Base-by-base conservation (phyloP, 2,888 invertebrate genomes). In the Meta bourneti region DNA sequence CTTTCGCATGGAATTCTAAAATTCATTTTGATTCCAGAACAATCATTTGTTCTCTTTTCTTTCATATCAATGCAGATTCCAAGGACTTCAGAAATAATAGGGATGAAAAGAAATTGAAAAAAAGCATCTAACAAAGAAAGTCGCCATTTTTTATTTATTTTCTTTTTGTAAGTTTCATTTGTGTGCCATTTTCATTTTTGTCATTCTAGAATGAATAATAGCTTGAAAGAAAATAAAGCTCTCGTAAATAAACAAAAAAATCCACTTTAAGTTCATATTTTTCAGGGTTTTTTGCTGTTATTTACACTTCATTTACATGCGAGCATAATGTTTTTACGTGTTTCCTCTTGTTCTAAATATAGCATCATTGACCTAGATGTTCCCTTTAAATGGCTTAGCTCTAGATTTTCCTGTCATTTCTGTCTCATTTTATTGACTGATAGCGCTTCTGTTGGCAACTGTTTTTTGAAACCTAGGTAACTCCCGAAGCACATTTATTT, bases 271-370 rank as follows among this genome's bases (percentile, higher is more conserved):
- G 79, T 69, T 51, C 74, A 88, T 81, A 80, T 74, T 74, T 81
- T 88, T 88, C 86, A 71, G 79, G 78, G 34, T 87, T 86, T 49
- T 51, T 87, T 69, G n/a, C 7, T 88, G 69, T 16, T 48, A 20
- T 77, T 77, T 78, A 71, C 70, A 80, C 88, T 81, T 88, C 80
- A 88, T 88, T 88, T 88, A 49, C 88, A 81, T 88, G 48, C 54
- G 19, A 48, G 88, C 49, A 74, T 74, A 88, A 88, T 88, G 88
- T 81, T 72, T 74, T 88, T 74, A 13, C 86, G 11, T 61, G 61
- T 86, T 84, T 86, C 48, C 34, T 86, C 51, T 78, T 71, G 86
- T 86, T 86, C 86, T 86, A 86, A 86, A 86, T 78, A 78, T 77
- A 86, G 78, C 70, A 78, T 78, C 70, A 70, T 88, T 88, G 88